Base-by-base conservation (phyloP, 2,113 vertebrate species). In the Stigmatopora argus region DNA sequence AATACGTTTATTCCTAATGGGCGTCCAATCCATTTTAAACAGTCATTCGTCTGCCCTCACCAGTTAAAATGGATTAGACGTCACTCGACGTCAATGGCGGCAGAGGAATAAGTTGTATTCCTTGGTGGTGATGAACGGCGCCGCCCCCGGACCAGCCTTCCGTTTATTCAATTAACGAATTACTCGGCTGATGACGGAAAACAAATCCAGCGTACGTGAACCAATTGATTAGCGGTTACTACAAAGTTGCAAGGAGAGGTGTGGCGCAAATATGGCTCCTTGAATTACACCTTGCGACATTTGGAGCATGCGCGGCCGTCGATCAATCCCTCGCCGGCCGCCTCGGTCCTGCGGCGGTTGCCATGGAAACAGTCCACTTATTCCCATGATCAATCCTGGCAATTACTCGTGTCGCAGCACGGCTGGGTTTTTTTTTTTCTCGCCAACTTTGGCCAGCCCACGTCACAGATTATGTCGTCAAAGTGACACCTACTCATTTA, bases 291-390 rank as follows among this genome's bases (percentile, higher is more conserved):
- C 64, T 65, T 11, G 35, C 80, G 74, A 78, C 77, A 64, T 48
- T 52, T 17, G 7, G 12, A 46, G 76, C 53, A 44, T 64, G 64
- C 70, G 75, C 66, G 67, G 66, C 79, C 75, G 81, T 81, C 86
- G 77, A 73, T 87, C 78, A 86, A 7, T 14, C 56, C 58, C 56
- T 10, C 14, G 59, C 73, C 31, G 18, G 35, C 18, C 19, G 41
- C 58, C 15, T 14, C 18, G 47, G 62, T 64, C 46, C 62, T 62
- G 57, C 26, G 72, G 69, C 73, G 18, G 81, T 86, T 79, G 19
- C 81, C 75, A 82, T 82, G 81, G 86, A 64, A 79, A 88, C 80
- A 19, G 62, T 65, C 62, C 64, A 77, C 69, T 67, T 68, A 64
- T 70, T 74, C 79, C 53, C 70, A 73, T 49, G 49, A 73, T 53